Evolutionary conservation across 1,140 invertebrate species (phyloP).

Genomic region (Stegodyphus mimosarum): DNA sequence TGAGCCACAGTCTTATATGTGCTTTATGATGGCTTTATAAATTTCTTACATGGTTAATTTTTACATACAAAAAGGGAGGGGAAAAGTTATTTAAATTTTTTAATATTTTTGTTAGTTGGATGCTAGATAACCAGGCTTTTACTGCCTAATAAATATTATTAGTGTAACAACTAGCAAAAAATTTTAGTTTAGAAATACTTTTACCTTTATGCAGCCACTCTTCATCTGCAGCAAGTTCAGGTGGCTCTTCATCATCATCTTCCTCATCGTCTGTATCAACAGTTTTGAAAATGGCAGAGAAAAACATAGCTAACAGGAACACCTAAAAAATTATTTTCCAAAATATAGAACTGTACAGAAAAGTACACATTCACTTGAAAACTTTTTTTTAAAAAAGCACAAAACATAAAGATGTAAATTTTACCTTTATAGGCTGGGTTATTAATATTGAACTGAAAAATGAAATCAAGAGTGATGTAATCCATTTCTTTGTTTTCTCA

Average conservation of each 20-base stretch:
- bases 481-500: slow-evolving; percentile 73
- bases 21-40: too few species aligned
- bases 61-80: too few species aligned
- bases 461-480: slow-evolving; percentile 72
- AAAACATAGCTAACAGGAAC: slow-evolving; percentile 70
- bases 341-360: too few species aligned
- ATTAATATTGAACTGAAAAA: slow-evolving; percentile 73
- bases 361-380: too few species aligned
- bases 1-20: too few species aligned
- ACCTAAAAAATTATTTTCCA: slow-evolving; percentile 66
- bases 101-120: too few species aligned
- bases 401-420: slow-evolving; percentile 62
- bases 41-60: too few species aligned
- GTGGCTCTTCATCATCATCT: slow-evolving; percentile 71
- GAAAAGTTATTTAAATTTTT: too few species aligned
- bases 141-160: not conserved
- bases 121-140: too few species aligned
- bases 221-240: slow-evolving; percentile 64
- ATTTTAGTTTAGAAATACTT: not conserved
- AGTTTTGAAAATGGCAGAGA: slow-evolving; percentile 71
- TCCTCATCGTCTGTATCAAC: slow-evolving; percentile 70
- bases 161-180: not conserved
- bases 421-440: slow-evolving; percentile 73
- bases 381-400: too few species aligned
- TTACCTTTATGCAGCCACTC: slow-evolving; percentile 63